Conservation (phyloP, 2,113 vertebrate genomes). For the Coptodon bakossiorum region DNA sequence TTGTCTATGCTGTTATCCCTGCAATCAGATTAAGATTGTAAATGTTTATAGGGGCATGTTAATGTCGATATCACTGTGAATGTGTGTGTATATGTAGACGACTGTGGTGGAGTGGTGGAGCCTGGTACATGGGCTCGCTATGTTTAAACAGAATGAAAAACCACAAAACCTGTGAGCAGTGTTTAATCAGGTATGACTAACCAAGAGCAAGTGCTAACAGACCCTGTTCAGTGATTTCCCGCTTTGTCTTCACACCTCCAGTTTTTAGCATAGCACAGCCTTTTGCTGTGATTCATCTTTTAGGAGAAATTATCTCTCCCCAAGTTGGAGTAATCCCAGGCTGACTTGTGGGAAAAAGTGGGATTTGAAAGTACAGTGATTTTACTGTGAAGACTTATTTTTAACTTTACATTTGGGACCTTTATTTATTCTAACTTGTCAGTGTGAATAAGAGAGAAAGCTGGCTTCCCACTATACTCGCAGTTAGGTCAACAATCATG, state of each 20-base stretch:
- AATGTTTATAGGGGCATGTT: background rate
- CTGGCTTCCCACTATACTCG: background rate
- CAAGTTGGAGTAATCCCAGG: background rate
- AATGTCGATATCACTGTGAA: background rate
- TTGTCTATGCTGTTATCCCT: background rate
- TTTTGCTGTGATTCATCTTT: background rate
- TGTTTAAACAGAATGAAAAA: background rate
- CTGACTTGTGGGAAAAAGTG: background rate
- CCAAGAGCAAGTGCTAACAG: background rate
- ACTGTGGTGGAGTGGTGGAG: background rate
- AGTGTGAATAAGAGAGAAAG: background rate
- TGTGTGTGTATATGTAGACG: background rate
- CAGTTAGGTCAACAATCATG: background rate
- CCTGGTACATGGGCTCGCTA: background rate
- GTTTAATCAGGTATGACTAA: background rate
- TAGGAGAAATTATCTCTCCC: background rate
- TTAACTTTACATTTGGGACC: background rate
- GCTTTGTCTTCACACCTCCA: background rate
- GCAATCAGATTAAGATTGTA: background rate
- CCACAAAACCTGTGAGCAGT: background rate
- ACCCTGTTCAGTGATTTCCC: background rate
- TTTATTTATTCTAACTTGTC: constrained; percentile 9
- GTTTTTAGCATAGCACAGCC: background rate
- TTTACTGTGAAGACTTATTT: background rate
- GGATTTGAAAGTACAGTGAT: background rate